A percentile compares a stretch with the other conserved stretches of the same genome.
These are phyloP conservation scores for Brachymystax lenok DNA, from an alignment of 2,797 vertebrate species.

Conservation along the genomic window DNA sequence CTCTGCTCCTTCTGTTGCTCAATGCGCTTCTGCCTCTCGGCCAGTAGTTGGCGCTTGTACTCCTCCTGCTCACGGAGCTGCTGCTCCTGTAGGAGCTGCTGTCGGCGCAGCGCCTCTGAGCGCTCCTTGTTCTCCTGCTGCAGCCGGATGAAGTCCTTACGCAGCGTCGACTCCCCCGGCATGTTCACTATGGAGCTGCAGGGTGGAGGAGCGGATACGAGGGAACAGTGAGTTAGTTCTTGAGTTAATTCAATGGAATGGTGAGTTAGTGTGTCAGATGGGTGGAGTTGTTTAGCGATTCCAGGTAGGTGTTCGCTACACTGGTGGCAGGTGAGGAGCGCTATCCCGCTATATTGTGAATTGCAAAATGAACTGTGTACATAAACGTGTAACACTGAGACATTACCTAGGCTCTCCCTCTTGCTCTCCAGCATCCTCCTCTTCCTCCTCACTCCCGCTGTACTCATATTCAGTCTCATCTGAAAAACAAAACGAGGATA, in stretches of 20 bases:
- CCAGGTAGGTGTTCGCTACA: not conserved
- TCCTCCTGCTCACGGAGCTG: constrained; percentile 89
- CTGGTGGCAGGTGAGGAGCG: not conserved
- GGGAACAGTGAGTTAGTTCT: too few species aligned
- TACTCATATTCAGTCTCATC: constrained; percentile 92
- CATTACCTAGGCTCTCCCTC: constrained; percentile 87
- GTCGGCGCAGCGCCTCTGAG: constrained; percentile 83
- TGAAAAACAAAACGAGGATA: constrained; percentile 43
- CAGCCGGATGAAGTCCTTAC: constrained; percentile 88
- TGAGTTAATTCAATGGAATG: not conserved
- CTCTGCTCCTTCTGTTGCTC: constrained; percentile 93
- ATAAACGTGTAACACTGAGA: not conserved
- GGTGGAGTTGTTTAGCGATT: not conserved
- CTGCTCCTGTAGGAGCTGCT: constrained; percentile 84
- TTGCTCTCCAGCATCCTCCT: constrained; percentile 83
- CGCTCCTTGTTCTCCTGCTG: constrained; percentile 93
- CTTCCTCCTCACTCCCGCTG: constrained; percentile 90
- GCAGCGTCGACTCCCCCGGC: constrained; percentile 88
- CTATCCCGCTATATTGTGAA: not conserved
- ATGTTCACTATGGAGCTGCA: constrained; percentile 89
- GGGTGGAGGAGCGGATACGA: not conserved
- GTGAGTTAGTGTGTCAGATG: too few species aligned
- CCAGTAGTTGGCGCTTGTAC: constrained; percentile 87
- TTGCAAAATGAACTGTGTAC: not conserved
- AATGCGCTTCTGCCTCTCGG: constrained; percentile 88